These are phyloP conservation scores for Allacma fusca DNA, from an alignment of 2,888 invertebrate species.

Conservation along the genomic window DNA sequence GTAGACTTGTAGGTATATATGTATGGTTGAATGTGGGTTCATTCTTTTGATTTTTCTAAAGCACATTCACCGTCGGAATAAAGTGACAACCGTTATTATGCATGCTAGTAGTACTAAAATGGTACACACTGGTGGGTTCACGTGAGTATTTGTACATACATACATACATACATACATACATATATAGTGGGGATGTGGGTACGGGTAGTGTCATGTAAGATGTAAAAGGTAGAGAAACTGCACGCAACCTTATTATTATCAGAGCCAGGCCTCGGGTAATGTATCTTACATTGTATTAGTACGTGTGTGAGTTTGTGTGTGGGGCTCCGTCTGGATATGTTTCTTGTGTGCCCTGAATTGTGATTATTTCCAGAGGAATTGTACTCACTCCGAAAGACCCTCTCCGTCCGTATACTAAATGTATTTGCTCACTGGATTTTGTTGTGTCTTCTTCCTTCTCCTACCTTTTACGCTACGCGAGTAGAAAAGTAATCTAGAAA, in stretches of 20 bases:
- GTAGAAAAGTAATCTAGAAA: too few relatives aligned
- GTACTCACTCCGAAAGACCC: background rate
- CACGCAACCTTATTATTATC: background rate
- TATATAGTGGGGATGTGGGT: too few relatives aligned
- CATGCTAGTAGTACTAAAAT: background rate
- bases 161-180: too few relatives aligned
- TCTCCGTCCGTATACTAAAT: background rate
- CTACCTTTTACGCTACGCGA: too few relatives aligned
- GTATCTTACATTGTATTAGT: slow-evolving; percentile 5
- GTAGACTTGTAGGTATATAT: too few relatives aligned
- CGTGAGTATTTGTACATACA: too few relatives aligned
- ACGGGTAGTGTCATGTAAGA: background rate
- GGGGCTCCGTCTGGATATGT: background rate
- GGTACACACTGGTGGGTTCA: background rate
- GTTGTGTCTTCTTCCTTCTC: too few relatives aligned
- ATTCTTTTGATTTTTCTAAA: too few relatives aligned
- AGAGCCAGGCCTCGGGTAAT: slow-evolving; percentile 27
- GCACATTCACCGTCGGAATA: too few relatives aligned
- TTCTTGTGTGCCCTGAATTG: slow-evolving; percentile 9
- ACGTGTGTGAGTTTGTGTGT: background rate
- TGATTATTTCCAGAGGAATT: background rate
- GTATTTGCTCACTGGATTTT: too few relatives aligned
- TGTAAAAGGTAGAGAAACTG: background rate
- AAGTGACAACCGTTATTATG: too few relatives aligned
- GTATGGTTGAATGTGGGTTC: too few relatives aligned